Percentiles rank a stretch among this genome's conserved stretches.
phyloP scores from a whole-genome alignment of 2,797 vertebrate species.

The Malurus splendens region DNA sequence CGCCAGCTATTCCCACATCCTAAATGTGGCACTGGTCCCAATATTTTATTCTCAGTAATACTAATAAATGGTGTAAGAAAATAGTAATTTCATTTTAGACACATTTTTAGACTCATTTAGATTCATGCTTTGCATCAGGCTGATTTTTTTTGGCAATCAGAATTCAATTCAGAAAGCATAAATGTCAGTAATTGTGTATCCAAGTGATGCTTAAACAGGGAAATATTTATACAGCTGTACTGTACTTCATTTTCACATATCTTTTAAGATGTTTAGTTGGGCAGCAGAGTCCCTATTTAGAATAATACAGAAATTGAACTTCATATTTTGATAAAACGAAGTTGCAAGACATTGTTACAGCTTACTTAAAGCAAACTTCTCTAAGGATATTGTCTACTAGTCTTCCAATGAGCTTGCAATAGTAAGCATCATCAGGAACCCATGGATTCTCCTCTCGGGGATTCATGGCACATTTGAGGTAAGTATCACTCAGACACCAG shows the following conservation, averaged over 20 bases:
- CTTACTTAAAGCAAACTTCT: not conserved
- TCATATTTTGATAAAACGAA: not conserved
- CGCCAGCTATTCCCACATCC: not conserved
- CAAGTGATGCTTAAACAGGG: not conserved
- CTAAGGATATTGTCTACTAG: conserved; percentile 98
- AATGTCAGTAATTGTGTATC: not conserved
- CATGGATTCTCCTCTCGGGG: conserved; percentile 90
- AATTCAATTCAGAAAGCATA: not conserved
- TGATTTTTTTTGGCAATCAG: not conserved
- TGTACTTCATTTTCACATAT: not conserved
- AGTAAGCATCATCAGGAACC: conserved; percentile 96
- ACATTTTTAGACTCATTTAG: not conserved
- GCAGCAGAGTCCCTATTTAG: not conserved
- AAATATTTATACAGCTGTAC: not conserved
- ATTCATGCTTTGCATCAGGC: not conserved
- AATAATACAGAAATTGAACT: not conserved
- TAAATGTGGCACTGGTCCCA: not conserved
- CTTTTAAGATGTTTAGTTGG: not conserved
- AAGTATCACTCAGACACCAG: conserved; percentile 97
- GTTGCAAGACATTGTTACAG: not conserved
- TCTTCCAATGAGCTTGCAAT: conserved; percentile 96
- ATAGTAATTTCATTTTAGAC: not conserved
- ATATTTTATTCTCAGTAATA: not conserved
- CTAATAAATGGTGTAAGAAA: not conserved
- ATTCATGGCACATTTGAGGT: conserved; percentile 93